Percentiles rank a stretch among this genome's conserved stretches.
Evolutionary conservation across 2,888 invertebrate genomes (phyloP).

Genomic region (Tipula vernalis): DNA sequence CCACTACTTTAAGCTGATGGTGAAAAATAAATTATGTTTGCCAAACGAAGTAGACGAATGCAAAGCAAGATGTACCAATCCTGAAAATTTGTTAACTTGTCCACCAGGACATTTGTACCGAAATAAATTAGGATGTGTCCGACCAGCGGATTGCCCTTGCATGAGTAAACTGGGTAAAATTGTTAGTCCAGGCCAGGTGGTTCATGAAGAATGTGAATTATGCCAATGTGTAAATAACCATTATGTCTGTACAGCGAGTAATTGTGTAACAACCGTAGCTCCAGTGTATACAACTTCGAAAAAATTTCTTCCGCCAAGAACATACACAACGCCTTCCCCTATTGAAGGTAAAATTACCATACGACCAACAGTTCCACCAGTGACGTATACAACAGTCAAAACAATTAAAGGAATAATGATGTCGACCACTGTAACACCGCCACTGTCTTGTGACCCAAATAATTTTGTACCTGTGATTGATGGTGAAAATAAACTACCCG

Average conservation of each 20-base stretch:
- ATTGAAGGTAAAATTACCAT: not conserved
- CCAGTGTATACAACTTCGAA: conserved; percentile 14
- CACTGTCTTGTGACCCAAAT: conserved; percentile 34
- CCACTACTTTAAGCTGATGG: conserved; percentile 37
- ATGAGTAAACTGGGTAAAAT: conserved; percentile 47
- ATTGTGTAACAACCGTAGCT: conserved; percentile 12
- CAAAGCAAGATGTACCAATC: conserved; percentile 31
- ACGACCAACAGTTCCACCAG: not conserved
- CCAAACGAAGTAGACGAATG: conserved; percentile 22
- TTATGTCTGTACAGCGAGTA: conserved; percentile 43
- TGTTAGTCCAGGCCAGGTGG: conserved; percentile 57
- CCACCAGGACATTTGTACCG: conserved; percentile 50
- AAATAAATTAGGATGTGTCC: conserved; percentile 60
- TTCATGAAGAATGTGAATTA: conserved; percentile 48
- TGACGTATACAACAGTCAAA: not conserved
- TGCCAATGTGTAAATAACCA: conserved; percentile 74
- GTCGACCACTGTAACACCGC: conserved; percentile 34
- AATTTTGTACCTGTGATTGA: conserved; percentile 35
- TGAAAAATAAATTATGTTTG: not conserved
- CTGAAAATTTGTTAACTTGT: conserved; percentile 38
- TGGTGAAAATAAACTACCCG: conserved; percentile 38
- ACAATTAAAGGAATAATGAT: conserved; percentile 17
- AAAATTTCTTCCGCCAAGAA: not conserved
- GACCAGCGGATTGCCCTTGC: conserved; percentile 63
- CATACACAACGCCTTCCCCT: not conserved